Evolutionary conservation across 2,113 vertebrate species (phyloP).

Genomic region (Bos indicus): DNA sequence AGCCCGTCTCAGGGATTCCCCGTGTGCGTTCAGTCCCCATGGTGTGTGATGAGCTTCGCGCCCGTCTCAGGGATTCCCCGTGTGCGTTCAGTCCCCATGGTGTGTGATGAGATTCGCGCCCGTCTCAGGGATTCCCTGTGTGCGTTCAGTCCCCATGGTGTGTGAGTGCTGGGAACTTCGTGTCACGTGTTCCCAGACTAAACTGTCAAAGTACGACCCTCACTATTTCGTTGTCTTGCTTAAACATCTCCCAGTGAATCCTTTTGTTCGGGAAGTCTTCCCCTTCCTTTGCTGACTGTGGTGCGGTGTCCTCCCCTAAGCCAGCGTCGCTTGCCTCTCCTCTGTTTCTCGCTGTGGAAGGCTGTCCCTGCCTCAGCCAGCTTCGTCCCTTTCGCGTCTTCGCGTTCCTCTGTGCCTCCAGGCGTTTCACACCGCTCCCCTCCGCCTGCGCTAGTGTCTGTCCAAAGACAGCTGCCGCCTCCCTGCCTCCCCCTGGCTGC

Average conservation of each 20-base stretch:
- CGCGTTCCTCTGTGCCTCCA: rapidly evolving
- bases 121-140: rapidly evolving
- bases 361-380: not conserved
- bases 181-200: not conserved
- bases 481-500: too few relatives aligned
- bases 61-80: too few relatives aligned
- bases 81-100: too few relatives aligned
- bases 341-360: not conserved
- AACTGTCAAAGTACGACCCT: not conserved
- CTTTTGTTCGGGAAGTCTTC: not conserved
- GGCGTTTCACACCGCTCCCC: rapidly evolving
- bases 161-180: not conserved
- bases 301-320: too few relatives aligned
- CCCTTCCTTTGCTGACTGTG: too few relatives aligned
- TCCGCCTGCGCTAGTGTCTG: rapidly evolving
- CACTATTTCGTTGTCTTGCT: not conserved
- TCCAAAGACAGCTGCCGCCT: rapidly evolving
- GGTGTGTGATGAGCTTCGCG: too few relatives aligned
- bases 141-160: rapidly evolving
- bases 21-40: too few relatives aligned
- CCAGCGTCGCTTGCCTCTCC: not conserved
- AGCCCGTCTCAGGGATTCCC: too few relatives aligned
- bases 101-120: not conserved
- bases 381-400: rapidly evolving
- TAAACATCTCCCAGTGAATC: rapidly evolving